These are phyloP conservation scores for Daptonema setosum DNA, from an alignment of 2,888 invertebrate genomes.

Conservation along the genomic window DNA sequence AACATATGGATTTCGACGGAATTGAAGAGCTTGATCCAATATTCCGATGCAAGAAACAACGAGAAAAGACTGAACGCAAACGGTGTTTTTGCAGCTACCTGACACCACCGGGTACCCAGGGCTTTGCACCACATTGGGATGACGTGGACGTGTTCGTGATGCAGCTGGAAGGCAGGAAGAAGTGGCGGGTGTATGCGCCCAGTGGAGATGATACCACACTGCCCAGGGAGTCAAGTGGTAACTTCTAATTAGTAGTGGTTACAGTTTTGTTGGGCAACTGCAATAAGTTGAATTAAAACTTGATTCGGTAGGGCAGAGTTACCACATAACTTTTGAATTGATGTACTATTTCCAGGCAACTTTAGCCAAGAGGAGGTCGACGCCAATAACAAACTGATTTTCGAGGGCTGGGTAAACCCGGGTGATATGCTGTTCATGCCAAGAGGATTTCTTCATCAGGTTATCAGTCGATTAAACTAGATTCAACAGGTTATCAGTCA, in stretches of 20 bases:
- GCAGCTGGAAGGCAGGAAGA: slow-evolving; percentile 81
- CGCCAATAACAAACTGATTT: slow-evolving; percentile 27
- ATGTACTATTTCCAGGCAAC: slow-evolving; percentile 27
- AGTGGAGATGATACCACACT: slow-evolving; percentile 39
- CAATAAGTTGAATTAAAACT: background rate
- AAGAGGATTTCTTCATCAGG: slow-evolving; percentile 37
- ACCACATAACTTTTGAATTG: background rate
- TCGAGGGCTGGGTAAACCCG: slow-evolving; percentile 20
- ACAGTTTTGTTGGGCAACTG: slow-evolving; percentile 27
- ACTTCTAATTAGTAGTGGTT: slow-evolving; percentile 30
- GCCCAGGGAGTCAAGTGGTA: slow-evolving; percentile 58
- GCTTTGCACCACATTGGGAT: slow-evolving; percentile 95
- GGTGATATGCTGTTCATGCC: slow-evolving; percentile 75
- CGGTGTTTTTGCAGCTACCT: slow-evolving; percentile 40
- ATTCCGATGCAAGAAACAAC: background rate
- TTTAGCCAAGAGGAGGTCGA: slow-evolving; percentile 43
- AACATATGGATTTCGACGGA: no score
- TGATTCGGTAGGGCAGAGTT: background rate
- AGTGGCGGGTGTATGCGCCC: slow-evolving; percentile 74
- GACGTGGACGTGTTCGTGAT: slow-evolving; percentile 94
- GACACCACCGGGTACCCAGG: slow-evolving; percentile 82
- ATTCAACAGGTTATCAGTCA: background rate
- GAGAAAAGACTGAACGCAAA: background rate
- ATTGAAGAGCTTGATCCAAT: background rate
- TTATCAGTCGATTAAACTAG: no score